A percentile compares a stretch with the other conserved stretches of the same genome.
phyloP scores from a whole-genome alignment of 1,140 invertebrate genomes.

The Penaeus chinensis region DNA sequence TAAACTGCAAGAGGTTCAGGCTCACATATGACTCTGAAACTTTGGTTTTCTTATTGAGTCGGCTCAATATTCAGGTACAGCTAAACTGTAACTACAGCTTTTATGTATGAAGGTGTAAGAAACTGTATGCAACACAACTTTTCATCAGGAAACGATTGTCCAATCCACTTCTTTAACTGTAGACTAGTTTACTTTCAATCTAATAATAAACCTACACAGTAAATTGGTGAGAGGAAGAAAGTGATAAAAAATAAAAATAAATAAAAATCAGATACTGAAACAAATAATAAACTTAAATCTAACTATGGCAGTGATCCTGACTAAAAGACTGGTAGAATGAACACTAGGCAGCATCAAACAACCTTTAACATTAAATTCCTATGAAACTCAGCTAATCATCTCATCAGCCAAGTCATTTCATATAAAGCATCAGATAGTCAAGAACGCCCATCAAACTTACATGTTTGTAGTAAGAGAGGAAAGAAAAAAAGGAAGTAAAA shows the following conservation, averaged over 20 bases:
- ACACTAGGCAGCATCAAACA: conserved; percentile 54
- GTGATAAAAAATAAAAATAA: no score
- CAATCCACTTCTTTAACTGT: conserved; percentile 40
- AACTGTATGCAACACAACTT: conserved; percentile 36
- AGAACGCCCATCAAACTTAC: no score
- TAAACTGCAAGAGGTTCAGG: conserved; percentile 44
- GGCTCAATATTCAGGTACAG: conserved; percentile 57
- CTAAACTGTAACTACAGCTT: conserved; percentile 38
- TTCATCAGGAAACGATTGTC: conserved; percentile 53
- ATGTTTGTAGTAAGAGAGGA: no score
- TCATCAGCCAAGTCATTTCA: no score
- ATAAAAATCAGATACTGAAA: conserved; percentile 2
- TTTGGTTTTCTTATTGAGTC: conserved; percentile 29
- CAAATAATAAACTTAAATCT: conserved; percentile 51
- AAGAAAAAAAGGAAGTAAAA: no score
- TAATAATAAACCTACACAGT: conserved; percentile 39
- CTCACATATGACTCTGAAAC: conserved; percentile 41
- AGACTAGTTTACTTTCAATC: conserved; percentile 52
- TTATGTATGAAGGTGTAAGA: conserved; percentile 29
- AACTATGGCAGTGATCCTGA: conserved; percentile 58
- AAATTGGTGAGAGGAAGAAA: conserved; percentile 26
- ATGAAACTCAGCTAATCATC: no score
- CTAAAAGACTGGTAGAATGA: conserved; percentile 45
- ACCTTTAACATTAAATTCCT: conserved; percentile 34
- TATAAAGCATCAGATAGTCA: no score